Conservation (phyloP, 1,140 invertebrate species). For the Theocolax elegans region DNA sequence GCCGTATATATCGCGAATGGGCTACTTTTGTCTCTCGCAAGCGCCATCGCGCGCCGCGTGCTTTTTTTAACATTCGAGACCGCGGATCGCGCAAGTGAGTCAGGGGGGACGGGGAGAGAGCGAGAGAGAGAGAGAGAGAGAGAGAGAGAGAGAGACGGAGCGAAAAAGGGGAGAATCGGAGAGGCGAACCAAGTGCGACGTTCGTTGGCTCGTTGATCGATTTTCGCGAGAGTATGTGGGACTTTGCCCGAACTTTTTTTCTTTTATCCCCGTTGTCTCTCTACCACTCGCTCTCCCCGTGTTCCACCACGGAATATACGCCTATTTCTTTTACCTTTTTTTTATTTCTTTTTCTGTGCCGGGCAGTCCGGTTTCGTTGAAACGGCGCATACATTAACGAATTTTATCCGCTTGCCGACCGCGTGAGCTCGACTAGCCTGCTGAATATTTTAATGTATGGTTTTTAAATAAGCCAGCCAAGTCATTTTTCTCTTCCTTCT, state of each 20-base stretch:
- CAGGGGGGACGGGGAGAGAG: background rate
- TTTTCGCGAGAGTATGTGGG: conserved; percentile 34
- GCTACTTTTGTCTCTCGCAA: conserved; percentile 39
- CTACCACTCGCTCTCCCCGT: background rate
- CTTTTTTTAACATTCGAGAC: conserved; percentile 34
- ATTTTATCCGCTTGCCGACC: conserved; percentile 21
- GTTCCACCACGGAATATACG: conserved; percentile 26
- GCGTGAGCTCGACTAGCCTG: background rate
- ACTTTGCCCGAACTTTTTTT: conserved; percentile 3
- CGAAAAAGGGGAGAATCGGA: background rate
- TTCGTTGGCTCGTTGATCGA: conserved; percentile 21
- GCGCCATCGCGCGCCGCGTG: conserved; percentile 16
- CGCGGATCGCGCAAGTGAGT: conserved; percentile 11
- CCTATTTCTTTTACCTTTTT: conserved; percentile 23
- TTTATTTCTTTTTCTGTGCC: conserved; percentile 17
- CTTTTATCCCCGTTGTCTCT: background rate
- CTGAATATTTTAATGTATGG: conserved; percentile 29
- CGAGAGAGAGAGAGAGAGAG: background rate
- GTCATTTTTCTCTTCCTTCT: conserved; percentile 12
- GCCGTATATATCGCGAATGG: conserved; percentile 36
- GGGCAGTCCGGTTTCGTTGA: conserved; percentile 34
- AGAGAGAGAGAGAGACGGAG: background rate
- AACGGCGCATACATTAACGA: conserved; percentile 33
- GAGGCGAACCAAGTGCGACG: conserved; percentile 7
- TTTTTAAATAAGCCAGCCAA: conserved; percentile 11